Evolutionary conservation across 2,113 vertebrate genomes (phyloP).

Genomic region (Albula goreensis): DNA sequence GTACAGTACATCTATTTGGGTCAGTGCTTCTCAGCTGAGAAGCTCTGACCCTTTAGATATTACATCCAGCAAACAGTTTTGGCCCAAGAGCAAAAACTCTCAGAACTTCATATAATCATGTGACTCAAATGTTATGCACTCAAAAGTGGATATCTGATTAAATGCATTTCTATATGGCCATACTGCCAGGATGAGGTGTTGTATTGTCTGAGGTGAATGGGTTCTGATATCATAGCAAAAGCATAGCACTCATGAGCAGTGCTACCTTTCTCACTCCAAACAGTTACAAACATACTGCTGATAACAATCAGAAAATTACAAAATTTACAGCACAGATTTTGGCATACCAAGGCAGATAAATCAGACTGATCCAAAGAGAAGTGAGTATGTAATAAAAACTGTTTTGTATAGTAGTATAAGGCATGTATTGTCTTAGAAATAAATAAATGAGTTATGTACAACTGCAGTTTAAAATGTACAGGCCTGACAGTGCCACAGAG

Average conservation of each 20-base stretch:
- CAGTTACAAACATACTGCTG: not conserved
- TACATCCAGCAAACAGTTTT: not conserved
- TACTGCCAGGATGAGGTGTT: not conserved
- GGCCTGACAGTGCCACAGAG: conserved; percentile 40
- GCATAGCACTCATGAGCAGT: not conserved
- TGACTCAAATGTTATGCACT: conserved; percentile 19
- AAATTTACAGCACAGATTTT: not conserved
- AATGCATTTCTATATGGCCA: not conserved
- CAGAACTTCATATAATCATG: not conserved
- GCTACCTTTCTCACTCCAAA: not conserved
- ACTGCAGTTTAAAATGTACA: conserved; percentile 51
- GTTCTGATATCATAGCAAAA: not conserved
- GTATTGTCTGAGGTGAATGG: not conserved
- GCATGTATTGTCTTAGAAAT: conserved; percentile 51
- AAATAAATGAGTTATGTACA: conserved; percentile 65
- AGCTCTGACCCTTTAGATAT: not conserved
- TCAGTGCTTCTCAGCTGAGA: not conserved
- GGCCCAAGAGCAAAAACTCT: not conserved
- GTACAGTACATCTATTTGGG: conserved; percentile 14
- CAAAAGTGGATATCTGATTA: conserved; percentile 1
- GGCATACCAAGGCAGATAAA: not conserved
- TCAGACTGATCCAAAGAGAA: not conserved
- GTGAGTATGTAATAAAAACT: conserved; percentile 34
- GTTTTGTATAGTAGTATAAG: not conserved
- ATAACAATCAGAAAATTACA: not conserved